phyloP scores from a whole-genome alignment of 2,113 vertebrate species.

The Rhizomys pruinosus region DNA sequence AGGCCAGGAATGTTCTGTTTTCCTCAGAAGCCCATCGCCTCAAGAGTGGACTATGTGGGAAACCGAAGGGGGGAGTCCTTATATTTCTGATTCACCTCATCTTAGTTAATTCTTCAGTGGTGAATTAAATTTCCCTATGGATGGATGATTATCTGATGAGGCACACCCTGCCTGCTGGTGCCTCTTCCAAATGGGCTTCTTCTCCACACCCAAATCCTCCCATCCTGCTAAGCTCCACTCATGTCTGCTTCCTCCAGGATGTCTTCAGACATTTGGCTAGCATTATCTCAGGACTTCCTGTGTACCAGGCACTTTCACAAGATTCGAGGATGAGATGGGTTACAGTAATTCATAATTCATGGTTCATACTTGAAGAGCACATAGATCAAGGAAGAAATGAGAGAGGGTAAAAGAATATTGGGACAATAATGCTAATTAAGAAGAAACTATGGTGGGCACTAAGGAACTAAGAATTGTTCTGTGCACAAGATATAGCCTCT shows the following conservation, averaged over 20 bases:
- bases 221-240: background rate
- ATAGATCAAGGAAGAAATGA: background rate
- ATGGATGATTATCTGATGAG: background rate
- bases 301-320: background rate
- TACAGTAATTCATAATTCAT: background rate
- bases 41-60: rapidly evolving
- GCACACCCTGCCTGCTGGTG: rapidly evolving
- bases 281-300: background rate
- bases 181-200: background rate
- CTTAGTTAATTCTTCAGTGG: rapidly evolving
- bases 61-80: rapidly evolving
- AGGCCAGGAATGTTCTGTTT: rapidly evolving
- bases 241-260: background rate
- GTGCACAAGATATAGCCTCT: background rate
- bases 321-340: background rate
- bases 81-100: rapidly evolving
- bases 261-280: background rate
- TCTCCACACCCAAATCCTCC: background rate
- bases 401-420: background rate
- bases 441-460: background rate
- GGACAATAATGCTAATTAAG: background rate
- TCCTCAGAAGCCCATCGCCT: rapidly evolving
- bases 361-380: background rate
- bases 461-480: background rate
- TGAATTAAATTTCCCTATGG: background rate